Evolutionary conservation across 2,113 vertebrate species (phyloP).

Genomic region (Paradoxurus hermaphroditus): DNA sequence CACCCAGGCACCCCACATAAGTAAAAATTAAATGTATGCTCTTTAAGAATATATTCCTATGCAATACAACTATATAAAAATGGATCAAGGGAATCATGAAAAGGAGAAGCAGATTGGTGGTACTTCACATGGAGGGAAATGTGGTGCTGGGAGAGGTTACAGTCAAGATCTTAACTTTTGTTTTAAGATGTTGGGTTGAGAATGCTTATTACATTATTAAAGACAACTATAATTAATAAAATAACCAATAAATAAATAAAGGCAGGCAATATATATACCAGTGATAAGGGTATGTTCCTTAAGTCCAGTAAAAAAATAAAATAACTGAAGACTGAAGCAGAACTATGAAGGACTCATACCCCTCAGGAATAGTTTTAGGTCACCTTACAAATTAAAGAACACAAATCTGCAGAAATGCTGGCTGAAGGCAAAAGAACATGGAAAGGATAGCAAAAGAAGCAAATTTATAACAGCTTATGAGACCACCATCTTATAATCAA

Average conservation of each 20-base stretch:
- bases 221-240: conserved; percentile 1
- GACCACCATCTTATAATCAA: not conserved
- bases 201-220: not conserved
- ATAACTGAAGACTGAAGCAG: not conserved
- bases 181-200: not conserved
- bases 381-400: not conserved
- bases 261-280: not conserved
- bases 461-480: not conserved
- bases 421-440: not conserved
- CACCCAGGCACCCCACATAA: not conserved
- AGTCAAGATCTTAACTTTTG: not conserved
- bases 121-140: not conserved
- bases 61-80: not conserved
- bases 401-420: not conserved
- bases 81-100: not conserved
- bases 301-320: not conserved
- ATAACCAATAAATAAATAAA: not conserved
- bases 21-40: not conserved
- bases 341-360: not conserved
- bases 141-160: not conserved
- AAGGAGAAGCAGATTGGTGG: not conserved
- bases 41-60: conserved; percentile 2
- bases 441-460: not conserved
- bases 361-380: not conserved
- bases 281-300: not conserved